phyloP scores from a whole-genome alignment of 2,113 vertebrate species.

The Columba livia region DNA sequence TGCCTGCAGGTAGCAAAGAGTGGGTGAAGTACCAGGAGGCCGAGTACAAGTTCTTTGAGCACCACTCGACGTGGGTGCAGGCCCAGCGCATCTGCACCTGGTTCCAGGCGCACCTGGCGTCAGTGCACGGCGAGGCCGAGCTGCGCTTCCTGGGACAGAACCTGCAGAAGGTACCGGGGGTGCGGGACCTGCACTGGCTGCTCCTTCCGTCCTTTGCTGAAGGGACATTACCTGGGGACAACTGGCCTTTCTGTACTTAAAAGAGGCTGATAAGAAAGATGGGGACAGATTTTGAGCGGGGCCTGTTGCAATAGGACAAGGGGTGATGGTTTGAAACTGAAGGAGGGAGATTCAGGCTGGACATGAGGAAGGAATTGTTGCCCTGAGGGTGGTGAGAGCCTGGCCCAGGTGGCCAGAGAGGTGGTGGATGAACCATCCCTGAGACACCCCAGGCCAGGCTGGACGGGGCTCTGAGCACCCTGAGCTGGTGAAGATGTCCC shows the following conservation, averaged over 20 bases:
- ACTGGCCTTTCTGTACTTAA: neutral
- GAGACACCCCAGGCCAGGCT: too few relatives aligned
- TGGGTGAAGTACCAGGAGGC: conserved; percentile 91
- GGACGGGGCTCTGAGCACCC: too few relatives aligned
- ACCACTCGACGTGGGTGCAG: conserved; percentile 91
- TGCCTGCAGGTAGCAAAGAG: conserved; percentile 78
- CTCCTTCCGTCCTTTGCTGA: neutral
- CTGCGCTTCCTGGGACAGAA: conserved; percentile 87
- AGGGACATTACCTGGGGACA: accelerated
- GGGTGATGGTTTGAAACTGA: too few relatives aligned
- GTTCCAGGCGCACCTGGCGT: conserved; percentile 86
- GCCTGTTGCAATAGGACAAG: too few relatives aligned
- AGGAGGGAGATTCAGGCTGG: too few relatives aligned
- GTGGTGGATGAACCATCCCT: too few relatives aligned
- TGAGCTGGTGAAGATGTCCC: too few relatives aligned
- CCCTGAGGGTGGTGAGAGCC: too few relatives aligned
- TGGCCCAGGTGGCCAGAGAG: too few relatives aligned
- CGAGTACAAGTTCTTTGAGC: conserved; percentile 93
- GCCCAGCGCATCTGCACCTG: conserved; percentile 93
- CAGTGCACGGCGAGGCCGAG: conserved; percentile 86
- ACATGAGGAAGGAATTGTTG: too few relatives aligned
- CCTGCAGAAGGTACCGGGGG: conserved; percentile 83
- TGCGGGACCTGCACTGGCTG: accelerated
- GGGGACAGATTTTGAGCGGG: too few relatives aligned
- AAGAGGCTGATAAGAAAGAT: too few relatives aligned